These are phyloP conservation scores for Nowickia ferox DNA, from an alignment of 2,888 invertebrate genomes.

Conservation along the genomic window DNA sequence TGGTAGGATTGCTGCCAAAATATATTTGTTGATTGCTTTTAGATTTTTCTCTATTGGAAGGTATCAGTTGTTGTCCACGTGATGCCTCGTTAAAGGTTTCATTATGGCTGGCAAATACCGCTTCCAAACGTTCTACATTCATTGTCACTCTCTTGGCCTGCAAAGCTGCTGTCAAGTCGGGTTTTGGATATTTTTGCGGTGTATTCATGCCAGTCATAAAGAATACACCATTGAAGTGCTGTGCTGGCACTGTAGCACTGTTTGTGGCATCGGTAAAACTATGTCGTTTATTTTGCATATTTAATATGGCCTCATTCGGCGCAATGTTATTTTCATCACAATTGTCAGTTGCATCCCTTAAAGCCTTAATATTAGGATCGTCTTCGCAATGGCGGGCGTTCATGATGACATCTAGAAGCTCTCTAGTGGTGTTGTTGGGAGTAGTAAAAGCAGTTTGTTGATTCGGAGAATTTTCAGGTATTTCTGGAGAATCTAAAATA, in stretches of 20 bases:
- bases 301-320: conserved; percentile 39
- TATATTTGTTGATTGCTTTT: conserved; percentile 82
- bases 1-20: conserved; percentile 80
- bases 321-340: conserved; percentile 78
- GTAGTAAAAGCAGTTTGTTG: conserved; percentile 77
- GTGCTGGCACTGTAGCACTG: conserved; percentile 78
- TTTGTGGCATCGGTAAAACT: conserved; percentile 67
- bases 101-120: conserved; percentile 79
- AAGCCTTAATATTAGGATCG: conserved; percentile 82
- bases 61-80: conserved; percentile 84
- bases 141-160: conserved; percentile 88
- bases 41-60: conserved; percentile 86
- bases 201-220: conserved; percentile 85
- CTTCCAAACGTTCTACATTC: conserved; percentile 90
- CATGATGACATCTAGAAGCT: conserved; percentile 85
- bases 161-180: conserved; percentile 84
- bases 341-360: conserved; percentile 76
- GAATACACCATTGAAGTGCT: conserved; percentile 86
- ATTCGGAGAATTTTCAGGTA: conserved; percentile 77
- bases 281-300: conserved; percentile 62
- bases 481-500: conserved; percentile 76
- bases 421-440: conserved; percentile 83
- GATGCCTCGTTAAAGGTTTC: conserved; percentile 85
- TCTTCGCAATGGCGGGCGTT: conserved; percentile 84
- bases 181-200: conserved; percentile 82